Evolutionary conservation across 2,888 invertebrate genomes (phyloP), one percentile per base, ranked within the genome.

Genomic region (Adelphocoris suturalis): DNA sequence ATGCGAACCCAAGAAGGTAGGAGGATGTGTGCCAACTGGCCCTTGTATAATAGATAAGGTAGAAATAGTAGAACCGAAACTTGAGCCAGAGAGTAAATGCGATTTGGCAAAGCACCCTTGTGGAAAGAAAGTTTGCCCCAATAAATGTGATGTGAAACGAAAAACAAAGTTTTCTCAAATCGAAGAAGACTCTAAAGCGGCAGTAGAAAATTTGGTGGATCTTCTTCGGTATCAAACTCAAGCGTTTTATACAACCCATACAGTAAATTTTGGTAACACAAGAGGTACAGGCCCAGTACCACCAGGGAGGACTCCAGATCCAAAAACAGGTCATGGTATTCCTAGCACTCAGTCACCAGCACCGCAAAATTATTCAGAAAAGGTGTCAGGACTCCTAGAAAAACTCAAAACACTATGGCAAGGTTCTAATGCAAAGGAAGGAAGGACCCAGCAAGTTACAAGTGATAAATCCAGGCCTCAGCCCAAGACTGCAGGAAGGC

Each of bases 331-430:
- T 28, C 68, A 28, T 2, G 23, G 23, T 4, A 16, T 47, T 13
- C 86, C 86, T 12, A 46, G 11, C 5, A 23, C n/a, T 47, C 14
- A 13, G 37, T 13, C 19, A 23, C 47, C 68, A n/a, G 5, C 37
- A 23, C 75, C 19, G 0, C 47, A 82, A 48, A 82, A 48, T 19
- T 47, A 23, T 9, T 86, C 75, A 46, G 86, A 75, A 16, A 82
- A 82, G 47, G 46, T 86, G 47, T 19, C 86, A 19, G 86, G 75
- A 3, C 12, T 86, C 11, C 2, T 86, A 2, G 75, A 47, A 47
- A 86, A 86, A 75, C 61, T 86, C 46, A 75, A 47, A 23, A 75
- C 27, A 46, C 68, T 86, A 7, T 86, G 86, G 86, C 23, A 75
- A 68, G 68, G 68, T 0, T 11, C 19, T 7, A 27, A 27, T 68